phyloP scores from a whole-genome alignment of 2,888 invertebrate species.

The Ernsta delagoae region DNA sequence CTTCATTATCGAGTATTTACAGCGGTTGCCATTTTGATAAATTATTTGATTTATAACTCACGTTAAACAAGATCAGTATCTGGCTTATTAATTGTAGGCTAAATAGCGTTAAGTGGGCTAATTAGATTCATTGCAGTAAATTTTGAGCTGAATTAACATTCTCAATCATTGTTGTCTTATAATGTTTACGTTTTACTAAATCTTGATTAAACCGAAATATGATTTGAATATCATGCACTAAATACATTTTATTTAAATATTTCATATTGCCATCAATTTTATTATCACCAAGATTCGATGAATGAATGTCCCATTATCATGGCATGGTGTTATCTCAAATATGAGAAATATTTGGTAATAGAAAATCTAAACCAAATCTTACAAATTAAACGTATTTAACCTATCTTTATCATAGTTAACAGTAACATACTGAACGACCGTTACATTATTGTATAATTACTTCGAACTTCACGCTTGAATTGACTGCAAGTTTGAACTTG shows the following conservation, averaged over 20 bases:
- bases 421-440: background rate
- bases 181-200: background rate
- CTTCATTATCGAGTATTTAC: background rate
- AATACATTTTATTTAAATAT: too few relatives aligned
- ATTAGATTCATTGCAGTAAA: constrained; percentile 23
- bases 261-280: too few relatives aligned
- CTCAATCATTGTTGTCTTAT: background rate
- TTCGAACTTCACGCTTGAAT: constrained; percentile 49
- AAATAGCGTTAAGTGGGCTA: constrained; percentile 33
- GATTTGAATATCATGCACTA: too few relatives aligned
- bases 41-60: constrained; percentile 25
- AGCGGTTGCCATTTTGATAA: background rate
- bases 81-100: constrained; percentile 26
- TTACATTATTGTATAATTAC: constrained; percentile 32
- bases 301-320: too few relatives aligned
- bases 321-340: too few relatives aligned
- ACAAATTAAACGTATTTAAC: background rate
- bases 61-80: constrained; percentile 11
- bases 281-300: too few relatives aligned
- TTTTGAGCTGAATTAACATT: background rate
- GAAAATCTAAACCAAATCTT: too few relatives aligned
- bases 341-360: too few relatives aligned
- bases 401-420: constrained; percentile 5
- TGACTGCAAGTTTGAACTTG: constrained; percentile 52
- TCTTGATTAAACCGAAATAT: too few relatives aligned